Evolutionary conservation across 1,140 invertebrate species (phyloP).

Genomic region (Brachionus rotundiformis): DNA sequence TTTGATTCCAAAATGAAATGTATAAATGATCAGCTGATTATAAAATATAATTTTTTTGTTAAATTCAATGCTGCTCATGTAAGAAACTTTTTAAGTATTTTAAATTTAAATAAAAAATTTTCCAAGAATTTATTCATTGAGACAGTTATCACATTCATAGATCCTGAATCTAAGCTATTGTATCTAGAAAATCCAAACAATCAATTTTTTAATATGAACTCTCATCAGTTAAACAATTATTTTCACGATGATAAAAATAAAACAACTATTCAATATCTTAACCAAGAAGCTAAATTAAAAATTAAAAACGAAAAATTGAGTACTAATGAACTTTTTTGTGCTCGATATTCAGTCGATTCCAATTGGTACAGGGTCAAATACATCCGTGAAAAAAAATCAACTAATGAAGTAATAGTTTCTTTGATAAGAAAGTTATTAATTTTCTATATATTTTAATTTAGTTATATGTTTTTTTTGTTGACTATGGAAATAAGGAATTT

Average conservation of each 20-base stretch:
- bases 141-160: background rate
- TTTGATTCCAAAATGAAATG: background rate
- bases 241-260: constrained; percentile 15
- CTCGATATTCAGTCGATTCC: background rate
- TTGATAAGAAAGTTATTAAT: background rate
- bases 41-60: background rate
- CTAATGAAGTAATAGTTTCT: constrained; percentile 16
- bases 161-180: background rate
- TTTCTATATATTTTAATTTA: background rate
- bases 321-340: background rate
- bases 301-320: background rate
- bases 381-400: background rate
- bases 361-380: constrained; percentile 23
- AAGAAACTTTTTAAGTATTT: background rate
- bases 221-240: background rate
- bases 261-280: background rate
- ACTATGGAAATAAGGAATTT: constrained; percentile 26
- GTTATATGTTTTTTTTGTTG: constrained; percentile 18
- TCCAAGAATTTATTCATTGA: background rate
- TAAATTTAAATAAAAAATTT: background rate
- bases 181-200: background rate
- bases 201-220: background rate
- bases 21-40: background rate
- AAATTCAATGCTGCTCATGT: background rate
- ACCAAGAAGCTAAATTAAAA: background rate